Base-by-base conservation (phyloP, 2,113 vertebrate species). In the Callionymus lyra region DNA sequence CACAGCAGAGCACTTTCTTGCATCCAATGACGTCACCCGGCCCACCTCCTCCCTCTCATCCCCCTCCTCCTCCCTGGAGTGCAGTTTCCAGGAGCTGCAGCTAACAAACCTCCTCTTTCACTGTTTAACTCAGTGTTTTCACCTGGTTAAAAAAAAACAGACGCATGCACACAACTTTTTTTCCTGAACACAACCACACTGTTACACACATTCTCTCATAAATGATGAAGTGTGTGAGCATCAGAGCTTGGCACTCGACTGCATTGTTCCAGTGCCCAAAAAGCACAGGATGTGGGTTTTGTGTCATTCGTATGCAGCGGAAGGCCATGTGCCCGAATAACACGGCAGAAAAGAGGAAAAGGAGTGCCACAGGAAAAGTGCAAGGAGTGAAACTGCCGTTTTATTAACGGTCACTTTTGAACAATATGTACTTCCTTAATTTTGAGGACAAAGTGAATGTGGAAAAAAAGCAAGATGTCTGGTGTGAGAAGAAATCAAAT, bases 21-120 rank as follows among this genome's bases (percentile, higher is more conserved):
- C 52, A 59, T 58, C 39, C 36, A 6, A 61, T 77, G 71, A 77
- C 15, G 50, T 79, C 72, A 76, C 48, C 41, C 33, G 15, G 41
- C 45, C 34, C 6, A 9, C 12, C 2, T 34, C 15, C 34, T 9
- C n/a, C 12, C 2, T 34, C 15, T 9, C 34, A 44, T 12, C 38
- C 49, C 12, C 39, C 38, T 47, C 50, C 34, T 40, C 34, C 36
- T 19, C 43, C 35, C 53, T 15, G 41, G 49, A 56, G 49, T 12
- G 12, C 33, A 12, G 49, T 64, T 56, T 56, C 59, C 57, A 64
- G 65, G 44, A 59, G 56, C 54, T 51, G 32, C 63, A 56, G 15
- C 55, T 32, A 49, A 40, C 41, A 44, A 18, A 16, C 53, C 44
- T 41, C 44, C 41, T 44, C 34, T 44, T 41, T 55, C 41, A 42